These are phyloP conservation scores for Drosophila tristis DNA, from an alignment of 1,140 invertebrate species.

Conservation along the genomic window DNA sequence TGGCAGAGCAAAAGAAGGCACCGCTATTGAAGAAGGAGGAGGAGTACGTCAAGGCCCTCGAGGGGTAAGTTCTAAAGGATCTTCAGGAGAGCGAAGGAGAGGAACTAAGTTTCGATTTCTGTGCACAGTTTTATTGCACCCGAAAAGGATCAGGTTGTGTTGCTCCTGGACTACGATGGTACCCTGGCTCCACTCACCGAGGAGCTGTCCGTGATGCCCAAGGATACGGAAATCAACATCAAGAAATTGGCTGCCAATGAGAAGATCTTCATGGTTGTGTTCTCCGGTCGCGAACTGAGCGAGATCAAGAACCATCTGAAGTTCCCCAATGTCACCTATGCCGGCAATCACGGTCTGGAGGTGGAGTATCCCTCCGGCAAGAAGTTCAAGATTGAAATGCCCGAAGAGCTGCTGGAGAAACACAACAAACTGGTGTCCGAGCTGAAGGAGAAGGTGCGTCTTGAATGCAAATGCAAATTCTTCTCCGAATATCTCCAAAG, in stretches of 20 bases:
- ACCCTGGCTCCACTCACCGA: constrained; percentile 95
- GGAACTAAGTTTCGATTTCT: not conserved
- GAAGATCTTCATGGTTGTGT: constrained; percentile 94
- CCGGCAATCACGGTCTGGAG: constrained; percentile 95
- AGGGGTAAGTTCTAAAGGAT: constrained; percentile 65
- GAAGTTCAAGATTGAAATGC: constrained; percentile 97
- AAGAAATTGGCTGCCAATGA: constrained; percentile 92
- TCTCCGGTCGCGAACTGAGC: constrained; percentile 93
- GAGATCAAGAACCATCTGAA: constrained; percentile 95
- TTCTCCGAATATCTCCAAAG: not conserved
- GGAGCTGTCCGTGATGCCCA: constrained; percentile 92
- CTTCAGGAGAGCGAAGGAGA: not conserved
- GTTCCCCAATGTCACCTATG: constrained; percentile 95
- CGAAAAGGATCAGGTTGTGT: constrained; percentile 85
- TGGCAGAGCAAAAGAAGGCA: constrained; percentile 84
- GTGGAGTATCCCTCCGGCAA: constrained; percentile 95
- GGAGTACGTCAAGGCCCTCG: constrained; percentile 80
- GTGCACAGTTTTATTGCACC: constrained; percentile 72
- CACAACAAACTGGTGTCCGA: constrained; percentile 90
- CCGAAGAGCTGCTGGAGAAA: constrained; percentile 92
- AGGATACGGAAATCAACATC: constrained; percentile 93
- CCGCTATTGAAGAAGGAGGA: constrained; percentile 80
- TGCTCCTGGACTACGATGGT: constrained; percentile 95
- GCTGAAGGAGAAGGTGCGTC: constrained; percentile 90
- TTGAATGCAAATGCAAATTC: no score